Base-by-base conservation (phyloP, 2,113 vertebrate species). In the Apaloderma vittatum region DNA sequence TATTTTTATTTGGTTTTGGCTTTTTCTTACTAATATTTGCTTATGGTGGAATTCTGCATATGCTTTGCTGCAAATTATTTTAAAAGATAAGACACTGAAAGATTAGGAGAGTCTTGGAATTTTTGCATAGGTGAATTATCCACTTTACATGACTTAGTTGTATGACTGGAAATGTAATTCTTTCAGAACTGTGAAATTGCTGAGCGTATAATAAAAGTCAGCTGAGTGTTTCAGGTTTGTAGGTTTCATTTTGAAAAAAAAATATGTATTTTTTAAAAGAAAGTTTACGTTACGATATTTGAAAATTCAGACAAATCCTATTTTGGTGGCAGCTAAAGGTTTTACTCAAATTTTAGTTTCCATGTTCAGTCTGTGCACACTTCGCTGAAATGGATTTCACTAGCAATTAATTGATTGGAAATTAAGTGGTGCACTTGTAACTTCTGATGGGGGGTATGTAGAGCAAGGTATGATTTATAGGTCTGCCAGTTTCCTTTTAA, bases 391-490 rank as follows among this genome's bases (percentile, higher is more conserved):
- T 59, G 58, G 57, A 34, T 83, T 91, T 91, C 75, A 48, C 27
- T 66, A 30, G 63, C 57, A 80, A 87, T 86, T 87, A 85, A 55
- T 87, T 78, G 63, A 58, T 86, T 78, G 77, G 66, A 90, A 94
- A 90, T 95, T 15, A 81, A 77, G 54, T 61, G 78, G 32, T 40
- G 65, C 71, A 67, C 61, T 72, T 75, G 59, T 80, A 85, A 58
- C 23, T 94, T 94, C 34, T 74, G 85, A 62, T 88, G 51, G 14
- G n/a, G 45, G 27, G 4, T 76, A 43, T 78, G 62, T 86, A 93
- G 87, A 95, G 75, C 65, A 82, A 73, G 55, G 23, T 36, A 51
- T 71, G 91, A 94, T 95, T 95, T 95, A 84, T 62, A 59, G 32
- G 24, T 79, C 94, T 91, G 58, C 23, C n/a, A 52, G 51, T 57